phyloP scores from a whole-genome alignment of 2,797 vertebrate genomes.

The Sebastes kiyomatsui region DNA sequence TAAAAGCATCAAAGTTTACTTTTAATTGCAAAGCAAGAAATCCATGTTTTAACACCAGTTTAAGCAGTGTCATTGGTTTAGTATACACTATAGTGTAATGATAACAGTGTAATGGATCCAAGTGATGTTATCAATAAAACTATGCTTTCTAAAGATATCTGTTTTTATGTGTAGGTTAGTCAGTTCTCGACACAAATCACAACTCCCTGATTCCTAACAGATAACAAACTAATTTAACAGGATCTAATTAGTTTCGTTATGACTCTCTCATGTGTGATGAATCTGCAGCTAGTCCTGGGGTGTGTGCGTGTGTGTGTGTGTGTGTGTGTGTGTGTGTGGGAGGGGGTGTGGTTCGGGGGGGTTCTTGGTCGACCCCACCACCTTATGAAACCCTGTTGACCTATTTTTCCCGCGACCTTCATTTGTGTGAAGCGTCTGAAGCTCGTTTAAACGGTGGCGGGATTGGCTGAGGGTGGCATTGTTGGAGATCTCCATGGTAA shows the following conservation, averaged over 20 bases:
- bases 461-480: slow-evolving; percentile 74
- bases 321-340: background rate
- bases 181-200: background rate
- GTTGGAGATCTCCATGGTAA: slow-evolving; percentile 79
- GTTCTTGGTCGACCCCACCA: slow-evolving; percentile 25
- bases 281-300: slow-evolving; percentile 2
- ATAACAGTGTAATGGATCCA: background rate
- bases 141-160: background rate
- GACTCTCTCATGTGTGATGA: background rate
- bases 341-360: background rate
- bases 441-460: slow-evolving; percentile 66
- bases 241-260: slow-evolving; percentile 5
- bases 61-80: background rate
- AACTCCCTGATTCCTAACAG: background rate
- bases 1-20: background rate
- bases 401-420: slow-evolving; percentile 73
- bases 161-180: background rate
- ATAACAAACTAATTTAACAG: background rate
- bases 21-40: background rate
- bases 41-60: background rate
- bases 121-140: background rate
- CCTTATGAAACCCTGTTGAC: slow-evolving; percentile 70
- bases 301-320: slow-evolving; percentile 3
- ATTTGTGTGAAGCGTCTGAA: slow-evolving; percentile 66
- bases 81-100: background rate